Evolutionary conservation across 2,113 vertebrate species (phyloP), one percentile per base, ranked within the genome.

Genomic region (Sebastes fasciatus): DNA sequence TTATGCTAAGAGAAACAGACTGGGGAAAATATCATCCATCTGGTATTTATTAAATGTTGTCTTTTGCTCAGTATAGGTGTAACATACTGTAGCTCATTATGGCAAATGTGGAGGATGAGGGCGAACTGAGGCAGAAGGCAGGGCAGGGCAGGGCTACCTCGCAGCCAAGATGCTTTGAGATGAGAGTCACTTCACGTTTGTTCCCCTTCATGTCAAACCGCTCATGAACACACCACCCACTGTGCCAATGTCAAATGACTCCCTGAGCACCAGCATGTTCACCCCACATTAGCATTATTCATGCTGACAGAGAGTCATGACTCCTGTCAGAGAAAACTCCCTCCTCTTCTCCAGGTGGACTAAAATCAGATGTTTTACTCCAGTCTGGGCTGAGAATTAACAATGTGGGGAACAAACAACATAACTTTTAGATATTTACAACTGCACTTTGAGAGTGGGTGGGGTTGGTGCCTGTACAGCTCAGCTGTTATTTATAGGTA

Each of bases 171-270:
- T 19, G 49, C 79, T 74, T 21, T 40, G 72, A 89, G 66, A 81
- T 78, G 51, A 55, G 73, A 74, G 80, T 84, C 83, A 34, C 69
- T 64, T 73, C 77, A 66, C 17, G 54, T 88, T 79, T 82, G 73
- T 81, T 80, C 48, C 65, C 26, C 70, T 64, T 62, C 82, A 65
- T 81, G 80, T 81, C 86, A 79, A 71, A 61, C 57, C 40, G 79
- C 67, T 69, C 66, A 46, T 72, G 51, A 80, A 87, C 79, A 87
- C 82, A 54, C 77, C 75, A 70, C 82, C 82, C 77, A 63, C 86
- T 58, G 74, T 23, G 61, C 55, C 81, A 88, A 78, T 85, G 82
- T 85, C 88, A 87, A 74, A 86, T 46, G 65, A 60, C 65, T 75
- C 72, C 84, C 81, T 72, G 75, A 80, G 86, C 80, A 68, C 55